Base-by-base conservation (phyloP, 2,888 invertebrate species). In the Brassicogethes aeneus region DNA sequence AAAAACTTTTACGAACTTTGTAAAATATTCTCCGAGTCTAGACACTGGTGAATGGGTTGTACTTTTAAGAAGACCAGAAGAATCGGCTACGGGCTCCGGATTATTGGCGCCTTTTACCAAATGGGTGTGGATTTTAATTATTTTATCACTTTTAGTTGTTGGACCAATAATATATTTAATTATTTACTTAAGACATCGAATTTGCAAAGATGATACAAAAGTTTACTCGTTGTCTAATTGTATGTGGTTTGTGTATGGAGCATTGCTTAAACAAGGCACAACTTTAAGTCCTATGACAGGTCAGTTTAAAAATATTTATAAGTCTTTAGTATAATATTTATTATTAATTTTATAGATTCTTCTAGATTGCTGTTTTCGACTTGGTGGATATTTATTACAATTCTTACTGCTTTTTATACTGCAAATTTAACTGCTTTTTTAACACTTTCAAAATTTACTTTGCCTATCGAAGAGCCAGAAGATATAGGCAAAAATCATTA, bases 341-440 rank as follows among this genome's bases (percentile, higher is more conserved):
- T 23, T 5, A 23, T n/a, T n/a, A 23, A 23, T 23, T 23, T 69
- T 74, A 8, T 62, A 90, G 91, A 89, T 66, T 83, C 89, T 14
- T 83, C 88, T 0, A 75, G 91, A 38, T 70, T 91, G 29, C 71
- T 90, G 5, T 90, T 91, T 65, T 87, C 89, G 7, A 88, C 88
- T 0, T 91, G 91, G 91, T 91, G 91, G 91, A 76, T 92, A 45
- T 91, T 89, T 62, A 87, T 90, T 52, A 85, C 87, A 29, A 78
- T 91, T 37, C 69, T 91, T 35, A 89, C 90, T 1, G 85, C 90
- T 8, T 91, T 90, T 66, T 92, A 92, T 66, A 92, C 91, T 2
- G 91, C 91, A 5, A 91, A 91, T 66, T 70, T 92, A 58, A 91
- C 91, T 0, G 91, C 91, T 10, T 91, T 90, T 60, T 72, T 92